Evolutionary conservation across 1,140 invertebrate genomes (phyloP).

Genomic region (Phocides pigmalion): DNA sequence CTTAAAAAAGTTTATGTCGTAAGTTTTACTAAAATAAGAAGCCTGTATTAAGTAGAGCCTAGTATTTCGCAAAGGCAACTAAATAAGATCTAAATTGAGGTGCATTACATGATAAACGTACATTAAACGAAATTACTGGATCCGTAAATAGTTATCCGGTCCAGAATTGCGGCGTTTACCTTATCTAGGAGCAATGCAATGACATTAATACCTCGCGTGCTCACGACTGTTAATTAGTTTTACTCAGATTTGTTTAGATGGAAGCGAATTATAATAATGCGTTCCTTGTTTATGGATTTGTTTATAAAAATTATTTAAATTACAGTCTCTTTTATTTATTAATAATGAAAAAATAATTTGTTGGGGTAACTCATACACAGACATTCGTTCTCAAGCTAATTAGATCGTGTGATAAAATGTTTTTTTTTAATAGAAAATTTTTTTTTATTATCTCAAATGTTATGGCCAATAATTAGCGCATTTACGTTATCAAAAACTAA

Average conservation of each 20-base stretch:
- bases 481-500: too few species aligned
- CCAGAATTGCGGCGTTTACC: conserved; percentile 26
- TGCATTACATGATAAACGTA: conserved; percentile 29
- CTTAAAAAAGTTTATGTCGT: background rate
- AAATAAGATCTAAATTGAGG: conserved; percentile 30
- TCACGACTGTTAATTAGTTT: conserved; percentile 57
- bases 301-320: too few species aligned
- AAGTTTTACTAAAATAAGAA: too few species aligned
- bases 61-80: background rate
- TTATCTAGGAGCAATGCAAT: conserved; percentile 38
- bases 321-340: too few species aligned
- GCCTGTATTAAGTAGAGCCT: background rate
- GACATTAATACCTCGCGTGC: conserved; percentile 48
- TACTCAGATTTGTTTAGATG: conserved; percentile 22
- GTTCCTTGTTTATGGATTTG: background rate
- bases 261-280: conserved; percentile 16
- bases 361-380: too few species aligned
- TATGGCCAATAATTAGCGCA: too few species aligned
- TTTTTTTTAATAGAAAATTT: too few species aligned
- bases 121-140: conserved; percentile 23
- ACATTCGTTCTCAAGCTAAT: too few species aligned
- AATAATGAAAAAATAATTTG: too few species aligned
- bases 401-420: too few species aligned
- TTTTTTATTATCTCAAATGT: too few species aligned
- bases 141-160: conserved; percentile 23